phyloP scores from a whole-genome alignment of 2,113 vertebrate genomes.

The Chaetops frenatus region DNA sequence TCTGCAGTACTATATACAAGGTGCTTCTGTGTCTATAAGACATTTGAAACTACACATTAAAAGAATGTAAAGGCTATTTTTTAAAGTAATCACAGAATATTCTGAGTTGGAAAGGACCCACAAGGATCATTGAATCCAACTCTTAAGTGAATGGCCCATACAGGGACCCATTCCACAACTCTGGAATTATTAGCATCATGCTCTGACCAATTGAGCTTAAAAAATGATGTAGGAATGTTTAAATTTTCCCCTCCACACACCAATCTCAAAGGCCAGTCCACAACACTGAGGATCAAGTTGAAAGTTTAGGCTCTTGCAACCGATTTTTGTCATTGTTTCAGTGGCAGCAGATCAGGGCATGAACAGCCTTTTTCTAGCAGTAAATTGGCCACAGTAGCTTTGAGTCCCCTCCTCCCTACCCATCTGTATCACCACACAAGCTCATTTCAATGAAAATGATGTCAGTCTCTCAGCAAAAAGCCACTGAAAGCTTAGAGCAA shows the following conservation, averaged over 20 bases:
- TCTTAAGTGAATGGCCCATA: not conserved
- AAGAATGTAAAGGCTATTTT: not conserved
- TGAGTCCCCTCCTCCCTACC: not conserved
- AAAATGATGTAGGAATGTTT: not conserved
- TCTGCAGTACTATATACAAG: not conserved
- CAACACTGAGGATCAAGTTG: not conserved
- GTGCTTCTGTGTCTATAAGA: not conserved
- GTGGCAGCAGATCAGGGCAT: not conserved
- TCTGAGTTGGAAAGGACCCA: not conserved
- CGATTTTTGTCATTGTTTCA: not conserved
- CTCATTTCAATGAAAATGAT: not conserved
- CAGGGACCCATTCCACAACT: not conserved
- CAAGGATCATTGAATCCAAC: not conserved
- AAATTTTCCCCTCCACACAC: not conserved
- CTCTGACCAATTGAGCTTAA: not conserved
- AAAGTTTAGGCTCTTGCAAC: not conserved
- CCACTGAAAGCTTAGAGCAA: conserved; percentile 29
- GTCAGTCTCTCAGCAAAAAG: conserved; percentile 14
- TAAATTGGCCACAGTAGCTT: not conserved
- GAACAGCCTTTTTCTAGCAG: not conserved
- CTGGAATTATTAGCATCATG: not conserved
- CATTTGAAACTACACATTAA: not conserved
- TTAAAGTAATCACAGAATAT: not conserved
- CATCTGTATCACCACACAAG: not conserved
- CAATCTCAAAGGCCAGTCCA: not conserved